Base-by-base conservation (phyloP, 2,797 vertebrate species). In the Botia kubotai region DNA sequence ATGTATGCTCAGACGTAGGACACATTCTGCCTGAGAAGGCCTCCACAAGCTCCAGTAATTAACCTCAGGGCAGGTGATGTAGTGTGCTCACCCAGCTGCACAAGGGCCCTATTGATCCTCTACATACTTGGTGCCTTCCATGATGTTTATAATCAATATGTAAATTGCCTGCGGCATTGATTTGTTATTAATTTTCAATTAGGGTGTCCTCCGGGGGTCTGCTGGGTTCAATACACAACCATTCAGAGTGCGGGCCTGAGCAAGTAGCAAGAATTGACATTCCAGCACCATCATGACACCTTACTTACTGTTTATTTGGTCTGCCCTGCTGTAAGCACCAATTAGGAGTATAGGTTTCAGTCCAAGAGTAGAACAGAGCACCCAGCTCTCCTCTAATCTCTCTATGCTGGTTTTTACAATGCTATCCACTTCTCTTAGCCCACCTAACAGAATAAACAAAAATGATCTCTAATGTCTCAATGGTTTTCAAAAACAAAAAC, bases 141-240 rank as follows among this genome's bases (percentile, higher is more conserved):
- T 96, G 95, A 96, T 97, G 97, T 97, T 98, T 97, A 96, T 98
- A 96, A 98, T 99, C 98, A 98, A 99, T 99, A 99, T 99, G 98
- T 96, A 99, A 99, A 99, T 98, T 91, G 95, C 93, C 95, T 90
- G 77, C 92, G 88, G 95, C 95, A 99, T 99, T 94, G 97, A 99
- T 98, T 96, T 91, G 85, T 96, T 99, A 99, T 99, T 98, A 98
- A 99, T 99, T 99, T 99, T 99, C 98, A 99, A 99, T 99, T 99
- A 99, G 96, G 94, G 94, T 97, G 97, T 95, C 95, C 97, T 97
- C 97, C 81, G 92, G 96, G 97, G 95, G 39, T 96, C 95, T 95
- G 92, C 87, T 90, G 94, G 93, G 96, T 96, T 99, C 97, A 98
- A 98, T 99, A 97, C 92, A 90, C 92, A 96, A 95, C 96, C 94